Evolutionary conservation across 1,140 invertebrate genomes (phyloP), one percentile per base, ranked within the genome.

Genomic region (Halictus rubicundus): DNA sequence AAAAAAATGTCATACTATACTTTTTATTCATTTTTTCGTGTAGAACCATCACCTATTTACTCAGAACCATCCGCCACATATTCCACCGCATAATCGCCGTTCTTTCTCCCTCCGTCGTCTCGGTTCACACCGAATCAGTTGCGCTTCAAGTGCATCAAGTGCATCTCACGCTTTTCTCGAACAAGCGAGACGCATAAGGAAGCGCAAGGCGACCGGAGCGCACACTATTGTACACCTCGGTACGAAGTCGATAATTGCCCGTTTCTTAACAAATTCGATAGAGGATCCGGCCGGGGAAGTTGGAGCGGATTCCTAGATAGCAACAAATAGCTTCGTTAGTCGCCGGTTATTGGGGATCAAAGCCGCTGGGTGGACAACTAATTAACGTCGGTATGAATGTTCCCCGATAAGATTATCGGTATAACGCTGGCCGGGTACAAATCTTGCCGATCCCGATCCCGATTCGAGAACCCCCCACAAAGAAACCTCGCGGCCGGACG

Each of bases 391-490:
- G 46, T 39, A 71, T 57, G 60, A 81, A 65, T 61, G 25, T 57
- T 6, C 65, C 12, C 42, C 27, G 49, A 37, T 60, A n/a, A 49
- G 66, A 71, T 59, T 61, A 42, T 37, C 42, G 27, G 25, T 49
- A 60, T 85, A 85, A 71, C 74, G 70, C 69, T 59, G 73, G 39
- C 52, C 73, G n/a, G 14, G 49, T 70, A 68, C 66, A 68, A 75
- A 85, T 78, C 74, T 76, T 59, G 23, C 23, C 73, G 52, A 65
- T 57, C 69, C n/a, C 63, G 78, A 82, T 81, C 57, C 85, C 78
- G 32, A 32, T 32, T 32, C 32, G 84, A 85, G 81, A 86, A 68
- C 68, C 83, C 78, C 66, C 66, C 63, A 59, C 74, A 65, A 85
- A 78, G 77, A 85, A 52, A 76, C 75, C 57, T 71, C 68, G 52